Evolutionary conservation across 1,140 invertebrate genomes (phyloP).

Genomic region (Thaumetopoea pityocampa): DNA sequence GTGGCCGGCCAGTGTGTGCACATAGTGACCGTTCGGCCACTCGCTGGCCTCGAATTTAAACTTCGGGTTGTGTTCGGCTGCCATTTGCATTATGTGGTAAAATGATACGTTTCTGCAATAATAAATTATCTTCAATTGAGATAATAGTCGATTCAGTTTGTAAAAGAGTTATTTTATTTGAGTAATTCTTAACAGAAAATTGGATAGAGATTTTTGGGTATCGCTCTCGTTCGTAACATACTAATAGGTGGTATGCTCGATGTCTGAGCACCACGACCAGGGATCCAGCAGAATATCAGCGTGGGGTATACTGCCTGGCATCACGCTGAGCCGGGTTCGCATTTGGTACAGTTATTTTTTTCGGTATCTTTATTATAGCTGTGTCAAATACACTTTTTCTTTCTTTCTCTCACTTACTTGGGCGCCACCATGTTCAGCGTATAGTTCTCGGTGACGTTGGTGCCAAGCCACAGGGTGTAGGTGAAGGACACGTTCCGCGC

Average conservation of each 20-base stretch:
- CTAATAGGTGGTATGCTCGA: too few relatives aligned
- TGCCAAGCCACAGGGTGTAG: conserved; percentile 91
- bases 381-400: too few relatives aligned
- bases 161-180: neutral
- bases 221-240: too few relatives aligned
- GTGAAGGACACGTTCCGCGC: conserved; percentile 84
- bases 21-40: conserved; percentile 94
- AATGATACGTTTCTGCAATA: conserved; percentile 84
- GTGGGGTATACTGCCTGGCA: too few relatives aligned
- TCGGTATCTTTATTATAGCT: too few relatives aligned
- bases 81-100: conserved; percentile 89
- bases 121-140: neutral
- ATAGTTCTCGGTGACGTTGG: conserved; percentile 86
- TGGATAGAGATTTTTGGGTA: too few relatives aligned
- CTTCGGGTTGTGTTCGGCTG: conserved; percentile 84
- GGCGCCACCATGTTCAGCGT: conserved; percentile 82
- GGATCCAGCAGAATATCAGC: too few relatives aligned
- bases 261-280: too few relatives aligned
- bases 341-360: too few relatives aligned
- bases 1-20: conserved; percentile 90
- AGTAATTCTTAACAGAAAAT: too few relatives aligned
- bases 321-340: too few relatives aligned
- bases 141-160: too few relatives aligned
- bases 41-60: conserved; percentile 86
- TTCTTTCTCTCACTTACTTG: conserved; percentile 60